These are phyloP conservation scores for Jordanella pulchra DNA, from an alignment of 2,797 vertebrate genomes.

Conservation along the genomic window DNA sequence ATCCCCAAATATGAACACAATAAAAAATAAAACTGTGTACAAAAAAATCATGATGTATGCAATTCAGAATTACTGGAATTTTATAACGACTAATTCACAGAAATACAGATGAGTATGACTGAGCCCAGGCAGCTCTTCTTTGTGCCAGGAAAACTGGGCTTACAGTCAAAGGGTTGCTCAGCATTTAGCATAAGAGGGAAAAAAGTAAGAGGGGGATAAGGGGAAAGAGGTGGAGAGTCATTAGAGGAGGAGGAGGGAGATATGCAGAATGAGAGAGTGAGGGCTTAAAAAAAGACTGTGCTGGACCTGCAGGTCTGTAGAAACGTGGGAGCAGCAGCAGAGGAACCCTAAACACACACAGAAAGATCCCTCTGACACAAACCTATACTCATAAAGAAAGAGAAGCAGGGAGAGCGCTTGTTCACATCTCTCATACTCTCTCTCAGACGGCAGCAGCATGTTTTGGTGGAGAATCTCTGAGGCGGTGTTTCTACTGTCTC, in stretches of 20 bases:
- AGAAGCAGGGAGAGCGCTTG: constrained; percentile 10
- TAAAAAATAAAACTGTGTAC: not conserved
- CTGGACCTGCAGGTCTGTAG: constrained; percentile 53
- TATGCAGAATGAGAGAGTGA: constrained; percentile 48
- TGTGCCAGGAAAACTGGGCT: constrained; percentile 45
- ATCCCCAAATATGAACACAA: not conserved
- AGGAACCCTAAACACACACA: constrained; percentile 12
- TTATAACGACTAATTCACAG: not conserved
- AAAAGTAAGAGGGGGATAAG: constrained; percentile 20
- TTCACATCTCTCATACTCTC: constrained; percentile 19
- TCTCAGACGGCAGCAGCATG: constrained; percentile 61
- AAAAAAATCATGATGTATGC: not conserved
- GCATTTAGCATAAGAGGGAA: constrained; percentile 53
- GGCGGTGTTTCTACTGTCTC: constrained; percentile 65
- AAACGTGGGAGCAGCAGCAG: constrained; percentile 44
- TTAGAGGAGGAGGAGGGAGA: constrained; percentile 70
- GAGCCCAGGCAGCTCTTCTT: constrained; percentile 27
- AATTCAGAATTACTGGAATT: not conserved
- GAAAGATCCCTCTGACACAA: not conserved
- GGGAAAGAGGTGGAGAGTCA: constrained; percentile 54
- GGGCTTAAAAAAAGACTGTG: constrained; percentile 67
- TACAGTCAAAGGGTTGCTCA: constrained; percentile 72
- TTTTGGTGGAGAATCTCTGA: constrained; percentile 61
- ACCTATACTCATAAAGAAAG: constrained; percentile 9
- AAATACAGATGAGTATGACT: constrained; percentile 14